phyloP scores from a whole-genome alignment of 2,797 vertebrate species.

The Girardinus metallicus region DNA sequence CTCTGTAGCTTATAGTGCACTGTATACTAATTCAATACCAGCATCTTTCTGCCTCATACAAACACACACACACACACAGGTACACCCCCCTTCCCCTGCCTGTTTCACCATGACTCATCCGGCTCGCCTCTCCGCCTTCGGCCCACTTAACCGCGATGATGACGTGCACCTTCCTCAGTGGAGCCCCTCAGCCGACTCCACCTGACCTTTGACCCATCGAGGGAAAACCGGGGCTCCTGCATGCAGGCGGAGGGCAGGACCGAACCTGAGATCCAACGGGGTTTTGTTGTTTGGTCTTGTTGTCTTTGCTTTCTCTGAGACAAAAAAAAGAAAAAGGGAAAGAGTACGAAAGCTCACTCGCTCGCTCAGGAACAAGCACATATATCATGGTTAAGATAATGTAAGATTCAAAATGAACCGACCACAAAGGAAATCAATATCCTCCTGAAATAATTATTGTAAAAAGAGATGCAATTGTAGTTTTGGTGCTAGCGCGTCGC shows the following conservation, averaged over 20 bases:
- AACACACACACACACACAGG: constrained; percentile 7
- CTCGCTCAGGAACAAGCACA: not conserved
- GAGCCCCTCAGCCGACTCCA: constrained; percentile 52
- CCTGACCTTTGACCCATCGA: constrained; percentile 59
- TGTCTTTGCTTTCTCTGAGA: constrained; percentile 40
- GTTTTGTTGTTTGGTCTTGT: constrained; percentile 34
- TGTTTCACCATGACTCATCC: constrained; percentile 71
- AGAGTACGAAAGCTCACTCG: not conserved
- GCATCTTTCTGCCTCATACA: not conserved
- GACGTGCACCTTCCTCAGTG: constrained; percentile 65
- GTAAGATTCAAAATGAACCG: constrained; percentile 5
- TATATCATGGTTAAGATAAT: constrained; percentile 7
- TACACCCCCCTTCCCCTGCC: constrained; percentile 38
- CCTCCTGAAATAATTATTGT: constrained; percentile 4
- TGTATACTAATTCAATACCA: constrained; percentile 41
- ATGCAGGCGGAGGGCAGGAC: constrained; percentile 10
- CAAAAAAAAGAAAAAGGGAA: not conserved
- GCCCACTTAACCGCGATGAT: constrained; percentile 69
- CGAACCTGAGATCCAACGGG: constrained; percentile 48
- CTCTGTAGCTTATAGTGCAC: constrained; percentile 26
- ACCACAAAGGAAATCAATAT: constrained; percentile 6
- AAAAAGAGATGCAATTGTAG: constrained; percentile 5
- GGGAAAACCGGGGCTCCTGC: constrained; percentile 49
- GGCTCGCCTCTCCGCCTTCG: constrained; percentile 54
- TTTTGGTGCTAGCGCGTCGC: not conserved